These are phyloP conservation scores for Andricus grossulariae DNA, from an alignment of 1,140 invertebrate species.

Conservation along the genomic window DNA sequence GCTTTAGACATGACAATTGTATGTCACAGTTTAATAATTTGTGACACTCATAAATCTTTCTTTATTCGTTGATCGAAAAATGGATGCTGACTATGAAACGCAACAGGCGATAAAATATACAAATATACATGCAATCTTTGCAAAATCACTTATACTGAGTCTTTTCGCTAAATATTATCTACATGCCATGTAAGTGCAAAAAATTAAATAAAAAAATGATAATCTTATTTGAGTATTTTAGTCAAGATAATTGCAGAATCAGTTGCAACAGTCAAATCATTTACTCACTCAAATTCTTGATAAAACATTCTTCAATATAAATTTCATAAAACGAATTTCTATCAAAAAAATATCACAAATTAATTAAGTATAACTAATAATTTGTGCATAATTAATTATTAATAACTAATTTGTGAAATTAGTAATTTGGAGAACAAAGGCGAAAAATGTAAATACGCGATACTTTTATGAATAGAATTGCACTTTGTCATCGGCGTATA, in stretches of 20 bases:
- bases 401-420: background rate
- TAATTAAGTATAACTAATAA: too few relatives aligned
- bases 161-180: conserved; percentile 15
- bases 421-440: background rate
- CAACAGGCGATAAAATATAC: conserved; percentile 1
- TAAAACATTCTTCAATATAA: too few relatives aligned
- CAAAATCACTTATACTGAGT: conserved; percentile 12
- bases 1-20: background rate
- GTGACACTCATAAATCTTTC: background rate
- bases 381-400: background rate
- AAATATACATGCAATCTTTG: conserved; percentile 13
- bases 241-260: background rate
- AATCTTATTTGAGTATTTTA: background rate
- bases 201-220: background rate
- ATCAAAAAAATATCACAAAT: too few relatives aligned
- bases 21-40: conserved; percentile 5
- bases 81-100: background rate
- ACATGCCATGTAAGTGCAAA: conserved; percentile 14
- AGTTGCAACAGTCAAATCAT: background rate
- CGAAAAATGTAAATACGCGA: background rate
- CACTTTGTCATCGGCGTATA: background rate
- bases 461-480: conserved; percentile 8
- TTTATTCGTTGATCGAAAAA: background rate
- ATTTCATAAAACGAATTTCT: too few relatives aligned
- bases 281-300: too few relatives aligned